Conservation (phyloP, 1,140 invertebrate genomes). For the Drosophila sturtevanti region DNA sequence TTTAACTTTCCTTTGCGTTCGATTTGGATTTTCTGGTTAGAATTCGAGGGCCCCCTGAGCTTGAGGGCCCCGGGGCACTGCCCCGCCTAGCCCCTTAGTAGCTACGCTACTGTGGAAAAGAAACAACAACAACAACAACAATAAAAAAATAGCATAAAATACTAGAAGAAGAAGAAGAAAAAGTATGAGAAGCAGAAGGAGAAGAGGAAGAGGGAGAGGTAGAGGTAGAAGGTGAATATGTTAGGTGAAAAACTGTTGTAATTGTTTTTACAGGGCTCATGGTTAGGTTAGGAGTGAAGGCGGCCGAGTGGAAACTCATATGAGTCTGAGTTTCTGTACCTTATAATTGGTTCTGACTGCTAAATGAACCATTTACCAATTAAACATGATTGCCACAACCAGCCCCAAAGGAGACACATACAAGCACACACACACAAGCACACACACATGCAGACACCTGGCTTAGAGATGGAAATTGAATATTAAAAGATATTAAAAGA, state of each 20-base stretch:
- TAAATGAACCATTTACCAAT: constrained; percentile 81
- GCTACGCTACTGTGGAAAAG: not conserved
- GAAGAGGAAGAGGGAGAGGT: constrained; percentile 22
- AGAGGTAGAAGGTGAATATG: constrained; percentile 12
- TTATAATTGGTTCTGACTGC: constrained; percentile 78
- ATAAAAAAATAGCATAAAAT: too few relatives aligned
- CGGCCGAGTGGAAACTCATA: constrained; percentile 21
- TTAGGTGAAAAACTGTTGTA: constrained; percentile 70
- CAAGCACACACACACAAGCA: not conserved
- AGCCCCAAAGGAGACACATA: constrained; percentile 23
- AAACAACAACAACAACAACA: too few relatives aligned
- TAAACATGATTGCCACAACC: constrained; percentile 68
- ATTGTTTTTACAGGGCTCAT: constrained; percentile 66
- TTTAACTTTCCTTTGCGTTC: too few relatives aligned
- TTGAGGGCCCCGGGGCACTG: too few relatives aligned
- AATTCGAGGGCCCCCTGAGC: too few relatives aligned
- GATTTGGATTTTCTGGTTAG: too few relatives aligned
- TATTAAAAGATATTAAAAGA: too few relatives aligned
- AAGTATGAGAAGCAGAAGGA: constrained; percentile 17
- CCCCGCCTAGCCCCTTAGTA: too few relatives aligned
- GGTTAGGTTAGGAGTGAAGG: not conserved
- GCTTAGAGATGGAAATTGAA: not conserved
- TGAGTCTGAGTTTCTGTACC: constrained; percentile 27
- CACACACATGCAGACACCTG: constrained; percentile 8
- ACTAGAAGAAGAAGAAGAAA: constrained; percentile 17